phyloP scores from a whole-genome alignment of 2,888 invertebrate species.

The Syrphus vitripennis region DNA sequence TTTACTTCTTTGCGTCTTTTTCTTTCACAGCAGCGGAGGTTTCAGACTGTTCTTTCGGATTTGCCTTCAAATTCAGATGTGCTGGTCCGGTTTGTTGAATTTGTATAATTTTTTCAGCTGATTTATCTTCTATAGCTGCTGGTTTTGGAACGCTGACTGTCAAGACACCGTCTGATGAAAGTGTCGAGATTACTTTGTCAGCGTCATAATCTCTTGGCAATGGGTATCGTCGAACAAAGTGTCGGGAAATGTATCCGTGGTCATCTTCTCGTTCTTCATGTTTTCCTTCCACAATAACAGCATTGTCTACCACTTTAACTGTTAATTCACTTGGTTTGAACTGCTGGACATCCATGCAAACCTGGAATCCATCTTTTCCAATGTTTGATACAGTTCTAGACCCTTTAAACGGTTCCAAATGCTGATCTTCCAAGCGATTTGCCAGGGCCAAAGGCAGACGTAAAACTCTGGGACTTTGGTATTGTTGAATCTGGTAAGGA shows the following conservation, averaged over 20 bases:
- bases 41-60: constrained; percentile 72
- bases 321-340: constrained; percentile 89
- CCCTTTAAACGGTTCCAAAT: background rate
- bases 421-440: background rate
- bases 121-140: constrained; percentile 73
- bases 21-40: background rate
- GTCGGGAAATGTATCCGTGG: constrained; percentile 88
- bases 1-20: background rate
- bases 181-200: constrained; percentile 86
- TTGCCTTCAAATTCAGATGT: constrained; percentile 81
- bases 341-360: constrained; percentile 88
- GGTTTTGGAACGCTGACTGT: constrained; percentile 85
- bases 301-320: constrained; percentile 89
- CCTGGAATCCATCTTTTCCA: constrained; percentile 86
- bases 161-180: constrained; percentile 89
- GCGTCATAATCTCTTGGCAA: constrained; percentile 89
- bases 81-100: constrained; percentile 85
- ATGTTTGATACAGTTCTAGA: constrained; percentile 57
- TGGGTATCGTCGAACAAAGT: constrained; percentile 88
- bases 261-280: constrained; percentile 89
- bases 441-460: background rate
- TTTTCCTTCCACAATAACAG: constrained; percentile 88
- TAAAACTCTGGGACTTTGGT: background rate
- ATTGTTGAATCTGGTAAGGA: constrained; percentile 9
- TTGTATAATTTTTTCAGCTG: constrained; percentile 83